Evolutionary conservation across 2,888 invertebrate genomes (phyloP), one percentile per base, ranked within the genome.

Genomic region (Drosophila kanekoi): DNA sequence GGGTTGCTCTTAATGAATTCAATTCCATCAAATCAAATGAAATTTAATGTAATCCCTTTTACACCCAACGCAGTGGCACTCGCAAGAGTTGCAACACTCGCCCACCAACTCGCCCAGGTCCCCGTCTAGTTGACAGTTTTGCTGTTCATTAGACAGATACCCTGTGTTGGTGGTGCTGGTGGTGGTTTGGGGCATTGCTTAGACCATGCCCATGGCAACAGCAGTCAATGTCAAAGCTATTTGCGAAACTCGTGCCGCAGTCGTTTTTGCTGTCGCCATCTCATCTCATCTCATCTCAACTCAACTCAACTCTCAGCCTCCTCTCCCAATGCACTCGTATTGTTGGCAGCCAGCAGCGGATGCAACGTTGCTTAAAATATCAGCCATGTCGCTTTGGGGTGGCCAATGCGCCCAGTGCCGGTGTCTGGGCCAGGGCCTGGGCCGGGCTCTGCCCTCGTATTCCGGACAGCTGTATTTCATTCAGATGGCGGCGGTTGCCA

Each of bases 401-500:
- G 75, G 68, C 72, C 68, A 56, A 65, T 18, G 49, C 58, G 58
- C 18, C 64, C 71, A 54, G 32, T 49, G 8, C 32, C 40, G 14
- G 0, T 37, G 49, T 20, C 49, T 20, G 49, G 35, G 40, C 20
- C 18, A 5, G 14, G 6, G 38, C 2, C 38, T 14, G 14, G 2
- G 35, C 11, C n/a, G 40, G 18, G 37, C 41, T 56, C 43, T 40
- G 18, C 14, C 20, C 11, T 52, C 35, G 35, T 48, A 64, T 56
- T 11, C 80, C 68, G 83, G 77, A 72, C 87, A 86, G 81, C 87
- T 83, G 81, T 69, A 83, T 66, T 77, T 70, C 70, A 77, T 77
- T 69, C 60, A 67, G 77, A 53, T 66, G 67, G 52, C 72, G 63
- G 67, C 58, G 73, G 74, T 69, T 78, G 77, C 71, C 68, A 78